phyloP scores from a whole-genome alignment of 2,888 invertebrate species.

The Brenthis ino region DNA sequence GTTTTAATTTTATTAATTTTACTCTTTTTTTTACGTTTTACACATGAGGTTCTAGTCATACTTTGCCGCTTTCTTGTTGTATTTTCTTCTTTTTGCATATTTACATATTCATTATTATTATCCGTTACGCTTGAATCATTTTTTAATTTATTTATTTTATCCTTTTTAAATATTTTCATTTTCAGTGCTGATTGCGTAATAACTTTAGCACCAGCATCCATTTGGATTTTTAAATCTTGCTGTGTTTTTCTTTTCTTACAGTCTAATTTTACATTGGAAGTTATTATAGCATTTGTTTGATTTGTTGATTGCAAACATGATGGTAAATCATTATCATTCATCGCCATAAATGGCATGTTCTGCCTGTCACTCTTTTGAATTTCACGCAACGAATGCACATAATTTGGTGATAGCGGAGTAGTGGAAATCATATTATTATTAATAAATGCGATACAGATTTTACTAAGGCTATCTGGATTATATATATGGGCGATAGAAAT shows the following conservation, averaged over 20 bases:
- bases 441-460: conserved; percentile 11
- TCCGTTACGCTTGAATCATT: too few species aligned
- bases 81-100: conserved; percentile 7
- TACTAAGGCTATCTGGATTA: conserved; percentile 10
- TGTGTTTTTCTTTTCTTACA: too few species aligned
- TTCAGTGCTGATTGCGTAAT: conserved; percentile 17
- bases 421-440: not conserved
- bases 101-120: not conserved
- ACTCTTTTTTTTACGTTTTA: conserved; percentile 8
- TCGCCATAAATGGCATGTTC: too few species aligned
- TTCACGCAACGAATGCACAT: not conserved
- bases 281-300: too few species aligned
- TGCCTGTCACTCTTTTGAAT: too few species aligned
- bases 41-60: not conserved
- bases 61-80: conserved; percentile 10
- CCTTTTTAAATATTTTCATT: conserved; percentile 17
- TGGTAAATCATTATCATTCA: too few species aligned
- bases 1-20: too few species aligned
- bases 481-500: not conserved
- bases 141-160: not conserved
- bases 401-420: conserved; percentile 3
- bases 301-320: too few species aligned
- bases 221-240: conserved; percentile 1
- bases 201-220: conserved; percentile 8
- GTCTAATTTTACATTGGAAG: too few species aligned